A percentile compares a stretch with the other conserved stretches of the same genome.
phyloP scores from a whole-genome alignment of 1,140 invertebrate species.

The Melipona quadrifasciata region DNA sequence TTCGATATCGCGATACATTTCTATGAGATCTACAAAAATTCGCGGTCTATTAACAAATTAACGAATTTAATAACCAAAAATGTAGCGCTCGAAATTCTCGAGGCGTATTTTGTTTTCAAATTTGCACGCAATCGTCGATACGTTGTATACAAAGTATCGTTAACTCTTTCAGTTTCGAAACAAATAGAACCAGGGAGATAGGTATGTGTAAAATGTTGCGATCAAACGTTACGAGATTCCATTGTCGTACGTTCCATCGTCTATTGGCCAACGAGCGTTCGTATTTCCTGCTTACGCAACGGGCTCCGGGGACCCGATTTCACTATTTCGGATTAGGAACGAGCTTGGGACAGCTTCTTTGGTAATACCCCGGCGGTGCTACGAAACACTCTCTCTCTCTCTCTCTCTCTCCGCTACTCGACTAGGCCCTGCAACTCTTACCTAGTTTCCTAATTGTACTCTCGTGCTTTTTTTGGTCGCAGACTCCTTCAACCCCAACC shows the following conservation, averaged over 20 bases:
- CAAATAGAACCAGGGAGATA: background rate
- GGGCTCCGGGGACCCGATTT: constrained; percentile 47
- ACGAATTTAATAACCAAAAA: too few relatives aligned
- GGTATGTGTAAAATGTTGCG: background rate
- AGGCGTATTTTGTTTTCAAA: too few relatives aligned
- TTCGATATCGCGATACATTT: too few relatives aligned
- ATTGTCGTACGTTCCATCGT: background rate
- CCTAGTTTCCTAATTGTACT: constrained; percentile 43
- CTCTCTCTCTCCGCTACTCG: constrained; percentile 17
- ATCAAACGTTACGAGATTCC: background rate
- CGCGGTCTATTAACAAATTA: too few relatives aligned
- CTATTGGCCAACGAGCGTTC: constrained; percentile 52
- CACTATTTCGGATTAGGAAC: constrained; percentile 49
- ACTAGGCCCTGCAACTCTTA: constrained; percentile 36
- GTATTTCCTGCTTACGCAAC: constrained; percentile 55
- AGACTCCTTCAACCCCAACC: background rate
- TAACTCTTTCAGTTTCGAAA: background rate
- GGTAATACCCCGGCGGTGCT: constrained; percentile 40
- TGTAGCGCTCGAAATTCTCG: too few relatives aligned
- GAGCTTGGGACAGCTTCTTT: constrained; percentile 38
- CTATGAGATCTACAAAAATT: too few relatives aligned
- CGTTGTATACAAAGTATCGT: too few relatives aligned
- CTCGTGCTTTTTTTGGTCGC: constrained; percentile 43
- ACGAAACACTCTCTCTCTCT: constrained; percentile 17
- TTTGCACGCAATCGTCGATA: too few relatives aligned